Evolutionary conservation across 2,113 vertebrate species (phyloP).

Genomic region (Salvelinus namaycush): DNA sequence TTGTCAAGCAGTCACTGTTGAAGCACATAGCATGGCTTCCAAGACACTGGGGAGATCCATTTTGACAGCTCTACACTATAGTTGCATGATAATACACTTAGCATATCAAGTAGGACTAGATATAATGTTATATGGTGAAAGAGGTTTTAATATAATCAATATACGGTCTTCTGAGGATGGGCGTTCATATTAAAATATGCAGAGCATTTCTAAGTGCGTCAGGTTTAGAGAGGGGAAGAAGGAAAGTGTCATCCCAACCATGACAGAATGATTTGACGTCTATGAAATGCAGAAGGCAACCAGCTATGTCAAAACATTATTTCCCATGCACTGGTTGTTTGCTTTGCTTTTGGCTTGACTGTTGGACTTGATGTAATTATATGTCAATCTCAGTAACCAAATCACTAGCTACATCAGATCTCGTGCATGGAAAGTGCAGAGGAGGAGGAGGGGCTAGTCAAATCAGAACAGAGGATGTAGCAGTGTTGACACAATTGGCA

Average conservation of each 20-base stretch:
- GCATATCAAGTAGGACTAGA: slow-evolving; percentile 5
- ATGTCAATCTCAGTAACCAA: slow-evolving; percentile 52
- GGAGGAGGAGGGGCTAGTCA: slow-evolving; percentile 24
- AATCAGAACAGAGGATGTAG: slow-evolving; percentile 14
- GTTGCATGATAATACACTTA: slow-evolving; percentile 3
- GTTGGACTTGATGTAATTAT: slow-evolving; percentile 53
- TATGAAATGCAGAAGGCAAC: slow-evolving; percentile 46
- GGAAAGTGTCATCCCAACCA: slow-evolving; percentile 16
- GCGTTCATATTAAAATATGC: slow-evolving; percentile 20
- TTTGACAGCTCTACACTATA: not conserved
- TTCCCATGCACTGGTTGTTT: slow-evolving; percentile 43
- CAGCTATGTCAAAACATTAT: slow-evolving; percentile 56
- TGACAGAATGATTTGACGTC: slow-evolving; percentile 47
- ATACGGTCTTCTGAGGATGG: not conserved
- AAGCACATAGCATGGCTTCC: not conserved
- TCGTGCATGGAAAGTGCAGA: slow-evolving; percentile 2
- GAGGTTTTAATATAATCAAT: not conserved
- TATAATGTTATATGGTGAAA: slow-evolving; percentile 2
- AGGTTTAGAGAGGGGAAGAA: slow-evolving; percentile 13
- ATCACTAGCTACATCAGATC: slow-evolving; percentile 39
- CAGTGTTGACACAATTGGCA: slow-evolving; percentile 25
- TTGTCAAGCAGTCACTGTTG: slow-evolving; percentile 10
- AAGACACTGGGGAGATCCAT: not conserved
- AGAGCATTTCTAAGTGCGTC: slow-evolving; percentile 23
- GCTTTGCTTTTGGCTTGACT: slow-evolving; percentile 41